These are phyloP conservation scores for Frankliniella fusca DNA, from an alignment of 2,888 invertebrate species.

Conservation along the genomic window DNA sequence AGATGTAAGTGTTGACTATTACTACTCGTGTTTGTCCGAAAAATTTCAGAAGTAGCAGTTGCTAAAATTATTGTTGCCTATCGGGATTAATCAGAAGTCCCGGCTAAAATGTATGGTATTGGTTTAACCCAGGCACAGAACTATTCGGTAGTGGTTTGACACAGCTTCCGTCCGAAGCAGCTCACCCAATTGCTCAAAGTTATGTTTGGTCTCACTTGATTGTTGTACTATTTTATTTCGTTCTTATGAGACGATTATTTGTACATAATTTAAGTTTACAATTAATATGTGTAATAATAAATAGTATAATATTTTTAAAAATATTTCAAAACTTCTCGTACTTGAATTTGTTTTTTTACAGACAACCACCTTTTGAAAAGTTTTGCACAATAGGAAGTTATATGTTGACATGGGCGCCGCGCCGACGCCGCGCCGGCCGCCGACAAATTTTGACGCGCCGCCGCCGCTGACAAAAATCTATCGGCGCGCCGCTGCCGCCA, in stretches of 20 bases:
- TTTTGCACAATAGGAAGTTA: no score
- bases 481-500: no score
- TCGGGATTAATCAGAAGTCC: no score
- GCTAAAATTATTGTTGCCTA: no score
- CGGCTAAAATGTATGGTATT: neutral
- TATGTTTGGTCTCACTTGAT: slow-evolving; percentile 17
- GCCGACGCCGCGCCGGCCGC: no score
- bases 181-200: slow-evolving; percentile 24
- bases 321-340: neutral
- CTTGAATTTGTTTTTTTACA: no score
- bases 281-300: slow-evolving; percentile 17
- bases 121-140: neutral
- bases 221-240: slow-evolving; percentile 8
- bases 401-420: no score
- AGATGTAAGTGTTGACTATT: slow-evolving; percentile 23
- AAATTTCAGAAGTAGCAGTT: no score
- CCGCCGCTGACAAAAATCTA: no score
- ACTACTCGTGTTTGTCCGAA: slow-evolving; percentile 14
- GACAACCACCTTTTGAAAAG: no score
- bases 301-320: neutral
- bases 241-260: neutral
- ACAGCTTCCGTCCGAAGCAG: slow-evolving; percentile 10
- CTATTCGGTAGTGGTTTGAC: neutral
- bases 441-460: no score
- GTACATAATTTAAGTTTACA: neutral